Evolutionary conservation across 2,113 vertebrate species (phyloP), one percentile per base, ranked within the genome.

Genomic region (Hucho hucho): DNA sequence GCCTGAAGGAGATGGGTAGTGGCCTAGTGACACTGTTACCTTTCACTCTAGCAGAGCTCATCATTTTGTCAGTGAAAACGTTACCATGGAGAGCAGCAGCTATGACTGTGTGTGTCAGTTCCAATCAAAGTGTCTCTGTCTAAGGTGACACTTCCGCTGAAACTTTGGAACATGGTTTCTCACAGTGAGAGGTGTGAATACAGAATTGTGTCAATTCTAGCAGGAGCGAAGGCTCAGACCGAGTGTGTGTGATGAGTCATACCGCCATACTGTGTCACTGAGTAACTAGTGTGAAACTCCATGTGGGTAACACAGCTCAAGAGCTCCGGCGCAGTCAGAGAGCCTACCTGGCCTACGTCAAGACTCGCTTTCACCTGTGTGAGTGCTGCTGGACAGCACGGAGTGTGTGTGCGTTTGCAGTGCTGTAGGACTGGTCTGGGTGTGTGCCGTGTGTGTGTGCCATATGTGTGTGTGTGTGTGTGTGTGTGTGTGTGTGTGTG

Each of bases 281-380:
- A 67, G 28, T 67, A 65, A 22, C 47, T 13, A 28, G 29, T 20
- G 25, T 75, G 61, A 70, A 72, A 74, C 82, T 79, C 29, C 64
- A 73, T 91, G 64, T 86, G 72, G 20, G 70, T 26, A 14, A 75
- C 76, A 87, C 90, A 89, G 90, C 83, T 43, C 83, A 82, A 80
- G 88, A 87, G 49, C 80, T 82, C 49, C 89, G 79, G 4, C 90
- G 86, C 77, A 91, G 87, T 82, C 90, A 87, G 78, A 90, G 74
- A 89, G 89, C 82, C 72, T 86, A 90, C 75, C 83, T 92, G 90
- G 89, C 83, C 72, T 86, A 90, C 75, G 83, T 92, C 88, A 92
- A 91, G 91, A 88, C 90, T 82, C 91, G 91, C 69, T 92, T 93
- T 82, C 91, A 84, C 1, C 85, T 75, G 56, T 94, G 93, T 94